Evolutionary conservation across 2,113 vertebrate species (phyloP).

Genomic region (Amphiprion ocellaris): DNA sequence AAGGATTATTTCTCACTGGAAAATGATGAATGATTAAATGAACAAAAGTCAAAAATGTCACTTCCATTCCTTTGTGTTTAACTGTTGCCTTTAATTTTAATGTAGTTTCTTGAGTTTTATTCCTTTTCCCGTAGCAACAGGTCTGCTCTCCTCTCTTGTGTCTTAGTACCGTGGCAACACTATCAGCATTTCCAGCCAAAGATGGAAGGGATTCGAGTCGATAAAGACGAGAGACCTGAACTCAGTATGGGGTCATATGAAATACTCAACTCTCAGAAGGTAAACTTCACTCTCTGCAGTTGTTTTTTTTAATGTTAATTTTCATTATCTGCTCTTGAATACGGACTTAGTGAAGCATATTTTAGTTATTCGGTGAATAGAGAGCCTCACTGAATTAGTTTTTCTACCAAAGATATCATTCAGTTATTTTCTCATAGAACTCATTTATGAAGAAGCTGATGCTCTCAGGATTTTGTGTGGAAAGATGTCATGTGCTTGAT

Average conservation of each 20-base stretch:
- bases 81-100: neutral
- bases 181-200: constrained; percentile 81
- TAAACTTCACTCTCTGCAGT: constrained; percentile 1
- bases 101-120: neutral
- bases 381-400: no score
- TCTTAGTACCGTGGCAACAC: constrained; percentile 83
- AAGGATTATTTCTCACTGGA: no score
- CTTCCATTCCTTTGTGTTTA: no score
- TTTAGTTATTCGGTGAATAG: no score
- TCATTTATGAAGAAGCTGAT: no score
- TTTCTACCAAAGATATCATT: no score
- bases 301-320: neutral
- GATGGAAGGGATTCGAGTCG: constrained; percentile 67
- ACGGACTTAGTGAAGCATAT: no score
- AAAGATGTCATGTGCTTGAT: neutral
- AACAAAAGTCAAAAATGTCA: no score
- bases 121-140: neutral
- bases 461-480: no score
- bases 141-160: neutral
- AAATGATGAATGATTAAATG: no score
- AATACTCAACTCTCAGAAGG: constrained; percentile 73
- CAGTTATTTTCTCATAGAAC: no score
- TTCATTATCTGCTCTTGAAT: neutral
- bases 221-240: constrained; percentile 79
- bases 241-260: constrained; percentile 85